Evolutionary conservation across 2,888 invertebrate species (phyloP).

Genomic region (Drosophila mimica): DNA sequence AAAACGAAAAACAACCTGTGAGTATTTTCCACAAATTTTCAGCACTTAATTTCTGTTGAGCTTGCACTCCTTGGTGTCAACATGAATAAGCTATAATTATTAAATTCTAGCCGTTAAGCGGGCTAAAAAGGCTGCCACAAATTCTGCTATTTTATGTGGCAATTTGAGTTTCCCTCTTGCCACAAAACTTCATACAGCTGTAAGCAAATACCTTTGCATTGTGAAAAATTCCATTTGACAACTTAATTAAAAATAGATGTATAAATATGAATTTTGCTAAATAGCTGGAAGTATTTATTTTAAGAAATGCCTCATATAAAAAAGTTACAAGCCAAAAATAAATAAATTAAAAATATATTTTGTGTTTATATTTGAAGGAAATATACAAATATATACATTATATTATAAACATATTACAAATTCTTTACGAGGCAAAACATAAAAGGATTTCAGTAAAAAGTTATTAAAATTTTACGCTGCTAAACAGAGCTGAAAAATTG

Average conservation of each 20-base stretch:
- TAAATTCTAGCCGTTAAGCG: constrained; percentile 57
- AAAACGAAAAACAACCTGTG: constrained; percentile 18
- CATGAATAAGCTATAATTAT: constrained; percentile 76
- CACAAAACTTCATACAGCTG: not conserved
- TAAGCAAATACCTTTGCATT: not conserved
- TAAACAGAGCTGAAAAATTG: not conserved
- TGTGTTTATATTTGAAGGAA: too few species aligned
- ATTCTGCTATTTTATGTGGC: constrained; percentile 30
- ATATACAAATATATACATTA: too few species aligned
- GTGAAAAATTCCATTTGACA: not conserved
- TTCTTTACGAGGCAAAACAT: not conserved
- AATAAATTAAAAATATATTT: not conserved
- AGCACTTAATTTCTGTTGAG: constrained; percentile 36
- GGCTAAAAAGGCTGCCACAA: constrained; percentile 10
- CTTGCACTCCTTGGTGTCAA: constrained; percentile 63
- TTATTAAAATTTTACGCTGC: not conserved
- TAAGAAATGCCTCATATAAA: not conserved
- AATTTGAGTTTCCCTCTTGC: constrained; percentile 10
- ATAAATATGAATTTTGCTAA: not conserved
- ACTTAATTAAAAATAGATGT: not conserved
- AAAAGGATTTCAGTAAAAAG: not conserved
- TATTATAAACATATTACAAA: not conserved
- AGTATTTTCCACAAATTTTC: constrained; percentile 43
- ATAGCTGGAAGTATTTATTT: constrained; percentile 3
- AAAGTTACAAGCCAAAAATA: not conserved